Conservation (phyloP, 2,113 vertebrate species). For the Rattus rattus region DNA sequence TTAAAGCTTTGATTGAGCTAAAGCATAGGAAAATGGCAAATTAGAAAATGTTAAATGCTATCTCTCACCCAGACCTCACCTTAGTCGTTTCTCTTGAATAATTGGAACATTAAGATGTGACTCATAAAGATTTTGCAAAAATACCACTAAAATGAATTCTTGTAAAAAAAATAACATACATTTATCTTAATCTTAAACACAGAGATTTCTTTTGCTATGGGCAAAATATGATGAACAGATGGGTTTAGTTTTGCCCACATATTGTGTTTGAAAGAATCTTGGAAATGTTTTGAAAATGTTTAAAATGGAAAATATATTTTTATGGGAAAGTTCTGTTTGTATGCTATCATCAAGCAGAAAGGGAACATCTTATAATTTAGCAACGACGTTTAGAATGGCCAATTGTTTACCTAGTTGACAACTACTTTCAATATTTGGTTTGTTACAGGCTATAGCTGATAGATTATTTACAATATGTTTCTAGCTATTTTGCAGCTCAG, state of each 20-base stretch:
- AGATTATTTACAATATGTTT: neutral
- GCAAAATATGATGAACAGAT: constrained; percentile 19
- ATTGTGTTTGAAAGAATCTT: constrained; percentile 12
- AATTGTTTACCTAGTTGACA: neutral
- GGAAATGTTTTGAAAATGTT: constrained; percentile 29
- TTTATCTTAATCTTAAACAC: neutral
- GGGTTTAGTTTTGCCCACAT: neutral
- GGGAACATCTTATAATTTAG: neutral
- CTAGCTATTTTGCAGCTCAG: neutral
- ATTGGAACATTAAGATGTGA: neutral
- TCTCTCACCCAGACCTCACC: neutral
- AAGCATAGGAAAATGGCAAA: neutral
- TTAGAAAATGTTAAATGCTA: constrained; percentile 8
- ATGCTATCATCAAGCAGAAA: neutral
- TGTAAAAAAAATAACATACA: neutral
- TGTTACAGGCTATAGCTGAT: neutral
- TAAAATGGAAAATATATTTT: neutral
- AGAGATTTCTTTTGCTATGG: neutral
- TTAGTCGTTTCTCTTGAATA: neutral
- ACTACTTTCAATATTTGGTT: neutral
- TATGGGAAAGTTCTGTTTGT: neutral
- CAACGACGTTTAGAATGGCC: neutral
- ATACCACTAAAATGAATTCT: neutral
- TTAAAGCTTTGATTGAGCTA: neutral
- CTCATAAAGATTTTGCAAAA: neutral